A percentile compares a stretch with the other conserved stretches of the same genome.
These are phyloP conservation scores for Glaucomys volans DNA, from an alignment of 2,113 vertebrate species.

Conservation along the genomic window DNA sequence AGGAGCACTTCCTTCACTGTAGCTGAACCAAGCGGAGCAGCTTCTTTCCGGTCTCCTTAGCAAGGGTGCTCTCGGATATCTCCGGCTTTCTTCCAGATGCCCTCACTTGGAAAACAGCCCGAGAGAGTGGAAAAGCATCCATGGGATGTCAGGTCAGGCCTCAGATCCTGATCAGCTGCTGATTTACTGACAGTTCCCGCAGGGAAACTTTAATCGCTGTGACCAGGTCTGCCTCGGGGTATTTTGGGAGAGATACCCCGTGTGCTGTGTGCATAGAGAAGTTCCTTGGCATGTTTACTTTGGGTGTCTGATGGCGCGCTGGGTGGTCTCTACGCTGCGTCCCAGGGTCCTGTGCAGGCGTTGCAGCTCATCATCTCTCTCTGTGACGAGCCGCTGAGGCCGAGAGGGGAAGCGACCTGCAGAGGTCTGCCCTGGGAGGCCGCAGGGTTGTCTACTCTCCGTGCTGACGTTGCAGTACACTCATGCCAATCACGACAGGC, in stretches of 20 bases:
- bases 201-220: neutral
- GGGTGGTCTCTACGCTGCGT: neutral
- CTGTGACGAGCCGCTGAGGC: rapidly evolving
- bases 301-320: rapidly evolving
- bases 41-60: neutral
- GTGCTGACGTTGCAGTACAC: rapidly evolving
- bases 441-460: neutral
- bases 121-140: neutral
- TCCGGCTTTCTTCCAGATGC: neutral
- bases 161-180: neutral
- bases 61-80: neutral
- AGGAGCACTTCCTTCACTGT: neutral
- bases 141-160: neutral
- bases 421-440: neutral
- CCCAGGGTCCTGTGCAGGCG: rapidly evolving
- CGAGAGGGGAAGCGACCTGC: neutral
- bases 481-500: rapidly evolving
- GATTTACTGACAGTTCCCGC: neutral
- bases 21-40: neutral
- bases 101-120: neutral
- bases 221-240: neutral
- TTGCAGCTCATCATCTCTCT: rapidly evolving
- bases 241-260: rapidly evolving
- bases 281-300: neutral
- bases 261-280: rapidly evolving